Percentiles rank a stretch among this genome's conserved stretches.
Conservation (phyloP, 2,797 vertebrate species). For the Phalanger gymnotis region DNA sequence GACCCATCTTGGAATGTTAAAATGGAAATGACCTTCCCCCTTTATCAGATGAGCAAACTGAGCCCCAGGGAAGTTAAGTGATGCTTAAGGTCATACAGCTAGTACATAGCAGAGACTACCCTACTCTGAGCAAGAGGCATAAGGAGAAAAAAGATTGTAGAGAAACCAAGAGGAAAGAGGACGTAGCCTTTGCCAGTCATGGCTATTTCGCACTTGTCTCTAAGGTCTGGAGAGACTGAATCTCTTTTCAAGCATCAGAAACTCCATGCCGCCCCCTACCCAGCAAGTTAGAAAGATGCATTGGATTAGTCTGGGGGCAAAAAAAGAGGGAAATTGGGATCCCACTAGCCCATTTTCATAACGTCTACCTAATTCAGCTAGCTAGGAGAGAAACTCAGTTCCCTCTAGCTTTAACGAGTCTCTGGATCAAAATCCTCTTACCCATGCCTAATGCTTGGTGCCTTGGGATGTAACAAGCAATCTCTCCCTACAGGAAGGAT, state of each 20-base stretch:
- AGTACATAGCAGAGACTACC: not conserved
- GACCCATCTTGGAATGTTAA: not conserved
- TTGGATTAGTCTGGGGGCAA: not conserved
- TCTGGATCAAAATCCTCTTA: not conserved
- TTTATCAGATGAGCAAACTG: not conserved
- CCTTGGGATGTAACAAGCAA: not conserved
- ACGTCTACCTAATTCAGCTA: not conserved
- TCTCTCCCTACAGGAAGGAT: slow-evolving; percentile 90
- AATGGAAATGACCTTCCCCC: not conserved
- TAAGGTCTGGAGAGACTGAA: not conserved
- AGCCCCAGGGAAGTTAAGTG: not conserved
- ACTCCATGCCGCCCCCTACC: not conserved
- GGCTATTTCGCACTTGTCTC: not conserved
- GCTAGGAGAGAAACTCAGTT: not conserved
- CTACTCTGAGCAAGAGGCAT: not conserved
- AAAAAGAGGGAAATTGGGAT: not conserved
- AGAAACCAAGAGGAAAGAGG: not conserved
- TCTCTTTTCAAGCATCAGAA: not conserved
- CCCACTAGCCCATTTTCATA: not conserved
- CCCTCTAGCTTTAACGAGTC: not conserved
- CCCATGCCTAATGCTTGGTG: not conserved
- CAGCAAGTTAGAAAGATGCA: not conserved
- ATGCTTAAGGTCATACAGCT: not conserved
- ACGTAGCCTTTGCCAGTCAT: not conserved
- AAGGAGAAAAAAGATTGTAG: not conserved